A percentile compares a stretch with the other conserved stretches of the same genome.
Evolutionary conservation across 2,113 vertebrate genomes (phyloP).

Genomic region (Equus quagga): DNA sequence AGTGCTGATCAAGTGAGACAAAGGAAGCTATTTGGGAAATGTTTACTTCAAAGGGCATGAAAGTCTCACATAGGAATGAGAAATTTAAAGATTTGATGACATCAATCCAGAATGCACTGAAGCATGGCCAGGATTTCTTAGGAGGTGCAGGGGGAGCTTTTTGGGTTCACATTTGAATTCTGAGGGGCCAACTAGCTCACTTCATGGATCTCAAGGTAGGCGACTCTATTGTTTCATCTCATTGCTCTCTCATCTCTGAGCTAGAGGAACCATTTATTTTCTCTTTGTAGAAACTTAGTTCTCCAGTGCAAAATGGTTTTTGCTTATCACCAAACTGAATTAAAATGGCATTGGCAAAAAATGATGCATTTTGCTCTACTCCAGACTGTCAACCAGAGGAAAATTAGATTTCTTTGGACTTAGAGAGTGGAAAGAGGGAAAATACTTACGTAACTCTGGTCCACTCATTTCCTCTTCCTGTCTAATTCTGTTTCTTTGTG

Average conservation of each 20-base stretch:
- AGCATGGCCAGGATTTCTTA: not conserved
- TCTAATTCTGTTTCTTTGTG: not conserved
- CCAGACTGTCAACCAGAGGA: not conserved
- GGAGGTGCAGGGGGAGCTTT: not conserved
- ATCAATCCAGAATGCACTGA: not conserved
- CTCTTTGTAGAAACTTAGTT: conserved; percentile 43
- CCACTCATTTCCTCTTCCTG: not conserved
- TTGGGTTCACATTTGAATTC: not conserved
- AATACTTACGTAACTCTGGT: not conserved
- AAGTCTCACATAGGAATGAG: not conserved
- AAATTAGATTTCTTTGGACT: conserved; percentile 39
- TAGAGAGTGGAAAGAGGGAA: not conserved
- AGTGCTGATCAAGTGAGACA: not conserved
- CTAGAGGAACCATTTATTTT: conserved; percentile 17
- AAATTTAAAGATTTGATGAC: not conserved
- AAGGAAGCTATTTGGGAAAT: not conserved
- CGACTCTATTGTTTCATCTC: not conserved
- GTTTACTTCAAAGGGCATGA: not conserved
- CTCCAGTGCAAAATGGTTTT: not conserved
- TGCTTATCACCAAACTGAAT: conserved; percentile 54
- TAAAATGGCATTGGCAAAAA: conserved; percentile 53
- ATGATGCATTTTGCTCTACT: not conserved
- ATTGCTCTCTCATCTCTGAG: not conserved
- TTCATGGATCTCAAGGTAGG: not conserved
- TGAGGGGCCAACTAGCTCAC: not conserved